Evolutionary conservation across 2,797 vertebrate species (phyloP).

Genomic region (Sarcophilus harrisii): DNA sequence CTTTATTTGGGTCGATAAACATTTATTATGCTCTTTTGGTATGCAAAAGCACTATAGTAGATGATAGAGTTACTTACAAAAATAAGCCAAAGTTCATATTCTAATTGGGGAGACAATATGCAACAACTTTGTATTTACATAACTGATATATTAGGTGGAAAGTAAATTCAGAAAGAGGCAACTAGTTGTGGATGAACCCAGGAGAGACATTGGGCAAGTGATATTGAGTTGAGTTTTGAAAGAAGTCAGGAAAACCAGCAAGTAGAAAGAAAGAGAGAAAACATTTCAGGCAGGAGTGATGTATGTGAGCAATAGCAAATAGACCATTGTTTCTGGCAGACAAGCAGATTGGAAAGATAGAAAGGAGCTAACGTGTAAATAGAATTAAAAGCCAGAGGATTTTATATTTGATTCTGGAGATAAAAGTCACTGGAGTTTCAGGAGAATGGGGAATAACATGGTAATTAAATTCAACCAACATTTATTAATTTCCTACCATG

Average conservation of each 20-base stretch:
- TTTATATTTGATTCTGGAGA: background rate
- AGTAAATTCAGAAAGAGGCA: background rate
- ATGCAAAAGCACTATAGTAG: background rate
- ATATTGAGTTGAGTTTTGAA: background rate
- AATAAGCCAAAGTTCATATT: background rate
- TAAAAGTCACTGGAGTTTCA: background rate
- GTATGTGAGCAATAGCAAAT: background rate
- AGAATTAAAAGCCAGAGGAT: background rate
- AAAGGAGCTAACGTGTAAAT: background rate
- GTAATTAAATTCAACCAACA: background rate
- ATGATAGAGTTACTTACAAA: background rate
- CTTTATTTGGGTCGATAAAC: background rate
- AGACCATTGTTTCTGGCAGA: background rate
- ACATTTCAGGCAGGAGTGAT: background rate
- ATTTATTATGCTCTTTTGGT: background rate
- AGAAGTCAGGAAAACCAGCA: background rate
- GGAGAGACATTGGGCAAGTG: background rate
- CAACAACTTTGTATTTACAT: background rate
- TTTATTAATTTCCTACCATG: background rate
- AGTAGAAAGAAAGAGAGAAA: background rate
- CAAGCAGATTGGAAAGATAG: background rate
- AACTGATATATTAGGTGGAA: constrained; percentile 8
- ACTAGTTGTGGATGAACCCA: background rate
- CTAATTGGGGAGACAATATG: background rate
- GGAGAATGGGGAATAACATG: background rate